A percentile compares a stretch with the other conserved stretches of the same genome.
phyloP scores from a whole-genome alignment of 2,888 invertebrate genomes.

The Endomychus coccineus region DNA sequence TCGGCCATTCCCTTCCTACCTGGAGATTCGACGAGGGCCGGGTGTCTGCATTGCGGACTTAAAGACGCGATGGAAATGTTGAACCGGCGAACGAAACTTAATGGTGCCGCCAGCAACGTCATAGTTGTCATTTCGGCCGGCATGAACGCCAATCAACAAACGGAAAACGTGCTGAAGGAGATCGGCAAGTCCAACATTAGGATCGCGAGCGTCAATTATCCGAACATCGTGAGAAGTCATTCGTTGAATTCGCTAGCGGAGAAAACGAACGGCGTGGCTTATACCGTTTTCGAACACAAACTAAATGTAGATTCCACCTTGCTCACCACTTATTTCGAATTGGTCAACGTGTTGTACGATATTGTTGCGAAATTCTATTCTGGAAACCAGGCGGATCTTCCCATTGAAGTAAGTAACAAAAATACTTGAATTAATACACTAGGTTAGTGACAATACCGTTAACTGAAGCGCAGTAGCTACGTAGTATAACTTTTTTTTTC shows the following conservation, averaged over 20 bases:
- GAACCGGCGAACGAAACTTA: constrained; percentile 38
- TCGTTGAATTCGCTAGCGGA: constrained; percentile 46
- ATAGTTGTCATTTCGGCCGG: constrained; percentile 52
- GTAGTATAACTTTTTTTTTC: no score
- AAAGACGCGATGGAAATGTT: constrained; percentile 45
- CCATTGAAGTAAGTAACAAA: constrained; percentile 41
- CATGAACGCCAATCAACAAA: constrained; percentile 42
- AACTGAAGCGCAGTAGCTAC: no score
- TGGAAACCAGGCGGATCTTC: constrained; percentile 42
- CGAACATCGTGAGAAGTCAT: constrained; percentile 41
- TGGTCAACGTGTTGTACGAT: constrained; percentile 46
- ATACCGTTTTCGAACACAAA: constrained; percentile 48
- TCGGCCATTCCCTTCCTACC: constrained; percentile 47
- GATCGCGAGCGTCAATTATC: constrained; percentile 51
- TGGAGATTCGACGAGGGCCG: constrained; percentile 45
- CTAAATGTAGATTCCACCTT: constrained; percentile 47
- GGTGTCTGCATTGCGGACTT: constrained; percentile 47
- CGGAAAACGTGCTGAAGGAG: constrained; percentile 41
- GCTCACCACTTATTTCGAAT: constrained; percentile 49
- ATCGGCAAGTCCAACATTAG: constrained; percentile 43
- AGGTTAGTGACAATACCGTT: no score
- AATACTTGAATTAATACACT: no score
- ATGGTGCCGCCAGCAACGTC: constrained; percentile 49
- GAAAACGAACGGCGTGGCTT: constrained; percentile 43
- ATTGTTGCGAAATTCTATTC: constrained; percentile 46